These are phyloP conservation scores for Epinotia nisella DNA, from an alignment of 2,888 invertebrate species.

Conservation along the genomic window DNA sequence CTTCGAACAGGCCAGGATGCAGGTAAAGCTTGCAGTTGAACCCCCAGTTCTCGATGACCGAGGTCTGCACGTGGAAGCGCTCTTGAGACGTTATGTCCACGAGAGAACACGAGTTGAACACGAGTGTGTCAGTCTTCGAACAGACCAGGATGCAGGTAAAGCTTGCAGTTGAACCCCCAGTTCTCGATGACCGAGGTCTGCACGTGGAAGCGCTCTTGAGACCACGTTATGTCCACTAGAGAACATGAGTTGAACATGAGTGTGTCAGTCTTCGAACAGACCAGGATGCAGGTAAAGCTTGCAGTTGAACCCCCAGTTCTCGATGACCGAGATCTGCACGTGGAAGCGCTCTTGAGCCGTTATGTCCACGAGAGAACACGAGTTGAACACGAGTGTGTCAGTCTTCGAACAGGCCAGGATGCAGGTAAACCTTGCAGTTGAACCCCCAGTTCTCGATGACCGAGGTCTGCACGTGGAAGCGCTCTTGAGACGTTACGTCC, in stretches of 20 bases:
- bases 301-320: no score
- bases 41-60: background rate
- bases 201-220: constrained; percentile 62
- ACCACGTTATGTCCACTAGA: background rate
- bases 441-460: background rate
- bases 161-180: background rate
- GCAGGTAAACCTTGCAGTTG: background rate
- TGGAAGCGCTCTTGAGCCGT: no score
- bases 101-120: no score
- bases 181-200: constrained; percentile 65
- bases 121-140: constrained; percentile 50
- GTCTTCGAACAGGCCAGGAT: constrained; percentile 50
- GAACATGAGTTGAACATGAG: no score
- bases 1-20: constrained; percentile 49
- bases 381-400: background rate
- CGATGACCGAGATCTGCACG: no score
- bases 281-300: no score
- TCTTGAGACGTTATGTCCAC: no score
- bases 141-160: background rate
- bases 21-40: background rate
- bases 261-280: no score
- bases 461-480: no score
- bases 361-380: no score
- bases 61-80: no score
- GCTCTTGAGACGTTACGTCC: no score